Conservation (phyloP, 2,113 vertebrate species). For the Gila orcuttii region DNA sequence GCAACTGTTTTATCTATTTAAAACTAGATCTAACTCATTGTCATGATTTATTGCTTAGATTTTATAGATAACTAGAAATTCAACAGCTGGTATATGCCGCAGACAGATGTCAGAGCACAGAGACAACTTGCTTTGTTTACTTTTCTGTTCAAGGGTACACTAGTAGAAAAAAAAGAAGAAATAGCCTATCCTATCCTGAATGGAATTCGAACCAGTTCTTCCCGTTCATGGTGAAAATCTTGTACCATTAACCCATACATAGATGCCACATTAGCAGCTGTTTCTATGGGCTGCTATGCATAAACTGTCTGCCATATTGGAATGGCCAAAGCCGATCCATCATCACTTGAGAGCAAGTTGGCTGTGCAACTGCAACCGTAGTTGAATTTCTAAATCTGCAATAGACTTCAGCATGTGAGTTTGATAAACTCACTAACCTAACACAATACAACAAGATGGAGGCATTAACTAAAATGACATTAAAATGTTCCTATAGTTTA, state of each 20-base stretch:
- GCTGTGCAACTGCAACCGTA: too few relatives aligned
- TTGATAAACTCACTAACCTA: too few relatives aligned
- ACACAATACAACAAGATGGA: too few relatives aligned
- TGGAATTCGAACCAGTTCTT: neutral
- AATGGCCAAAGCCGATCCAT: too few relatives aligned
- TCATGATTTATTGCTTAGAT: neutral
- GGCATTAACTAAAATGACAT: too few relatives aligned
- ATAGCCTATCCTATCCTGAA: neutral
- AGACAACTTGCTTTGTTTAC: neutral
- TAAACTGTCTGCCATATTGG: too few relatives aligned
- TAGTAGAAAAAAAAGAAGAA: neutral
- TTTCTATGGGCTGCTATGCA: too few relatives aligned
- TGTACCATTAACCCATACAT: neutral
- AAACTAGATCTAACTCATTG: neutral
- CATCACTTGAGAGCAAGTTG: too few relatives aligned
- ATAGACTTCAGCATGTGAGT: too few relatives aligned
- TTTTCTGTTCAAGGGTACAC: neutral
- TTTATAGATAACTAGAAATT: slow-evolving; percentile 6
- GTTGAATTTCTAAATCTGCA: too few relatives aligned
- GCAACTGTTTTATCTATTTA: slow-evolving; percentile 18
- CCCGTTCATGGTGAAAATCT: neutral
- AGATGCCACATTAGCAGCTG: too few relatives aligned
- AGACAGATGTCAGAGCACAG: neutral
- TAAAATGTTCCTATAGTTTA: too few relatives aligned
- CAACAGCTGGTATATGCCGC: neutral